Percentiles rank a stretch among this genome's conserved stretches.
phyloP scores from a whole-genome alignment of 2,888 invertebrate species.

The Noctua janthina region DNA sequence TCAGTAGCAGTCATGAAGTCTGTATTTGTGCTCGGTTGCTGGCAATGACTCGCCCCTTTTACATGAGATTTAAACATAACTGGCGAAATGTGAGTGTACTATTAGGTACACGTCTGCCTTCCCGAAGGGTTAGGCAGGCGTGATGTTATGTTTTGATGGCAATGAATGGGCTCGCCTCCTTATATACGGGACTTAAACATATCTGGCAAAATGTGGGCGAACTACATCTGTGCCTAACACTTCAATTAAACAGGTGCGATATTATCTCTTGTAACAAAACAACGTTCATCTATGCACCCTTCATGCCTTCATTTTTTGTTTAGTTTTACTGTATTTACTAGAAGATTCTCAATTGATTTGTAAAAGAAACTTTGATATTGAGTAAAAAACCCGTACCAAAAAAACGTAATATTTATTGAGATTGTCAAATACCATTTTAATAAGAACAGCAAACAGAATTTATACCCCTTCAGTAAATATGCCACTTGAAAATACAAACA shows the following conservation, averaged over 20 bases:
- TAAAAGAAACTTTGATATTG: not conserved
- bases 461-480: constrained; percentile 15
- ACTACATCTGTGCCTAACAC: too few species aligned
- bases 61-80: not conserved
- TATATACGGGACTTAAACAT: not conserved
- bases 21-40: not conserved
- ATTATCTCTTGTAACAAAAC: not conserved
- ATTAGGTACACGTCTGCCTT: too few species aligned
- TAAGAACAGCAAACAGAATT: constrained; percentile 19
- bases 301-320: not conserved
- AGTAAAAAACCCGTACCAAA: not conserved
- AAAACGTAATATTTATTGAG: not conserved
- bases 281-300: not conserved
- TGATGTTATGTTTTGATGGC: too few species aligned
- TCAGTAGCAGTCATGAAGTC: not conserved
- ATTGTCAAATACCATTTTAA: constrained; percentile 22
- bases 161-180: too few species aligned
- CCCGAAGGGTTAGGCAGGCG: too few species aligned
- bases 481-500: constrained; percentile 25
- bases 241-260: not conserved
- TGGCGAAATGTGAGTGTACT: too few species aligned
- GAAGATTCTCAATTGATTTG: not conserved
- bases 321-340: too few species aligned
- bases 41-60: not conserved
- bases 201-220: too few species aligned